These are phyloP conservation scores for Bufo bufo DNA, from an alignment of 2,113 vertebrate genomes.

Conservation along the genomic window DNA sequence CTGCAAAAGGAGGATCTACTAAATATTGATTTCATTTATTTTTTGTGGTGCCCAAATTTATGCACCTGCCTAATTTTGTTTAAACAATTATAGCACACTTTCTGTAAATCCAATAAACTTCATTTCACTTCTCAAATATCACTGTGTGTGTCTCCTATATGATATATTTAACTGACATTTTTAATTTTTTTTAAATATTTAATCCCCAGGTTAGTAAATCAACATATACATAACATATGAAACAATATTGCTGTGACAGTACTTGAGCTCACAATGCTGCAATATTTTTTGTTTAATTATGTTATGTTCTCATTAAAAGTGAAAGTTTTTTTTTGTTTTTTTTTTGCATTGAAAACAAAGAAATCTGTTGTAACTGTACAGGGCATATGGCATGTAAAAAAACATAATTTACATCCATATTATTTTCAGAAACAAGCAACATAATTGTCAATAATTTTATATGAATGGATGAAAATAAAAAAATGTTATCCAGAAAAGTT, in stretches of 20 bases:
- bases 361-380: background rate
- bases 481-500: too few species aligned
- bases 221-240: background rate
- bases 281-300: background rate
- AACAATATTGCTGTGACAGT: background rate
- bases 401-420: background rate
- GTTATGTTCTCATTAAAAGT: background rate
- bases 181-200: background rate
- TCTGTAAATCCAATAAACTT: too few species aligned
- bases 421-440: background rate
- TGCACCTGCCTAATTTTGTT: too few species aligned
- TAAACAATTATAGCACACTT: too few species aligned
- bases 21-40: too few species aligned
- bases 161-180: too few species aligned
- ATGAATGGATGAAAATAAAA: background rate
- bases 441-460: too few species aligned
- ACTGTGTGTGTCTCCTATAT: too few species aligned
- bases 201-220: background rate
- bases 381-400: constrained; percentile 21
- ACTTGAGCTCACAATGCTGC: background rate
- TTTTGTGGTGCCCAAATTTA: too few species aligned
- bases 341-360: background rate
- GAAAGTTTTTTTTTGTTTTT: too few species aligned
- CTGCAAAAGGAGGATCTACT: too few species aligned
- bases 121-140: too few species aligned